Base-by-base conservation (phyloP, 2,797 vertebrate genomes). In the Enteromius radiatus region DNA sequence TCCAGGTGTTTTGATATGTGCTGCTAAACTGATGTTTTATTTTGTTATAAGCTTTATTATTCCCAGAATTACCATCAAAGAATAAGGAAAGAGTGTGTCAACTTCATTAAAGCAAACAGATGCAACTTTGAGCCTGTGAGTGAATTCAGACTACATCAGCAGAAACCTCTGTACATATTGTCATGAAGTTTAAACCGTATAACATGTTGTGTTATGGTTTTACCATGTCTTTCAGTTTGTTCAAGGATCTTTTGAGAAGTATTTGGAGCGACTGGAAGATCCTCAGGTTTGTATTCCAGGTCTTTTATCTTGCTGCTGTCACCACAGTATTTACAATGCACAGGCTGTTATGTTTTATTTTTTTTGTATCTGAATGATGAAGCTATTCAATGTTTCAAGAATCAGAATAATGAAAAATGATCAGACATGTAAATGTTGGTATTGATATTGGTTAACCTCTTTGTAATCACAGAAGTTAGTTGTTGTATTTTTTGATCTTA, bases 161-260 rank as follows among this genome's bases (percentile, higher is more conserved):
- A 9, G 5, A 47, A 23, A 12, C 43, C 5, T 64, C 21, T 21
- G 5, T 38, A 3, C 21, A 14, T 26, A 7, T 19, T 73, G 5
- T 21, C 9, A 54, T 38, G 26, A 0, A 3, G 15, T 56, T 49
- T 36, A 26, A 26, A 59, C 65, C 1, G 56, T n/a, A n/a, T 68
- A 79, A 41, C n/a, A 2, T 14, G 43, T 26, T 52, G 43, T 65
- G 15, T 65, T 76, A 8, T 19, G 19, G 45, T 79, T 6, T 69
- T 76, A 59, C 21, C 56, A 2, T 84, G 43, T 76, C 2, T 81
- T 83, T 43, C 93, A 99, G 97, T 96, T 96, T 83, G 97, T 99
- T 73, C 97, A 98, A 92, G 97, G 97, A 6, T 97, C 97, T 0
- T 98, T 97, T 94, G 96, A 97, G 89, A 99, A 98, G 90, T 98